Evolutionary conservation across 2,797 vertebrate species (phyloP), one percentile per base, ranked within the genome.

Genomic region (Tenualosa thibaudeaui): DNA sequence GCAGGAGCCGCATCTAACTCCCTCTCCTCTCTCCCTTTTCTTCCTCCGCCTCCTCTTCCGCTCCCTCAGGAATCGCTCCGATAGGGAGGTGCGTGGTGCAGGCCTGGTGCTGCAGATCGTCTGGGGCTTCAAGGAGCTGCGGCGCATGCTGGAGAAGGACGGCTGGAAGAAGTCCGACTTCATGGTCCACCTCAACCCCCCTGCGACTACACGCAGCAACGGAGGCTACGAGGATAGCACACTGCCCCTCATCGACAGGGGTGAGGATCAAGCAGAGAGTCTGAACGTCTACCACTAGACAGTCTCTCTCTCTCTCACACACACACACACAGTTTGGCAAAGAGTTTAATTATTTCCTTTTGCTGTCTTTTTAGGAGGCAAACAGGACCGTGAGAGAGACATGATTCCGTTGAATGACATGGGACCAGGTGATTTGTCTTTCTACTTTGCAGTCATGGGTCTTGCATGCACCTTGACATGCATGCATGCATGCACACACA

Each of bases 81-180:
- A 99, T 85, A 96, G 97, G 81, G 98, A 99, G 92, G 97, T 98
- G 24, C 96, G 98, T 60, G 97, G 97, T 0, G 98, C 98, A 0
- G 97, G 97, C 81, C 94, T 97, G 0, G 96, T 98, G 58, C 91
- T 99, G 88, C 98, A 99, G 94, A 97, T 96, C 0, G 92, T 99
- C 62, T 99, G 98, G 98, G 97, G 94, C 2, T 97, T 97, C 89
- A 98, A 98, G 88, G 98, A 98, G 88, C 95, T 99, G 84, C 94
- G 97, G 84, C 97, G 97, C 85, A 97, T 97, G 5, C 93, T 99
- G 84, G 97, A 99, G 89, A 99, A 99, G 87, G 98, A 99, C 37
- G 98, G 98, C 53, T 99, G 98, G 98, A 99, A 99, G 93, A 99
- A 99, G 91, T 97, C 96, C 0, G 98, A 99, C 92, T 99, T 99